Conservation (phyloP, 1,140 invertebrate genomes). For the Drosophila nasuta region DNA sequence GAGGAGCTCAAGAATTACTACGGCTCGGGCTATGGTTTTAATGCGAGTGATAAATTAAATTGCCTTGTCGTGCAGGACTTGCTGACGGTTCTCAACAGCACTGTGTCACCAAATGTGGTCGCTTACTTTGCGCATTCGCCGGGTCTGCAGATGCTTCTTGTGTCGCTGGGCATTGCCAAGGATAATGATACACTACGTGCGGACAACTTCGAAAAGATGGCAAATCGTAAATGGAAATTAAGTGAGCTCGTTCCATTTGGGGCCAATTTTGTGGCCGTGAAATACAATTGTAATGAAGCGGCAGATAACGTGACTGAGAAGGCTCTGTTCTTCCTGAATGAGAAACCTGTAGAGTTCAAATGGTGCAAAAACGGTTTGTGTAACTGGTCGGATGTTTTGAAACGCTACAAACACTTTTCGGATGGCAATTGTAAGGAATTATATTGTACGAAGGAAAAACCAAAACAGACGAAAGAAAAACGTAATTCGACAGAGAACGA, state of each 20-base stretch:
- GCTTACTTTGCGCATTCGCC: constrained; percentile 91
- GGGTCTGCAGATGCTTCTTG: constrained; percentile 87
- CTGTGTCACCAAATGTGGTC: constrained; percentile 86
- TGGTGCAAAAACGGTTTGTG: constrained; percentile 88
- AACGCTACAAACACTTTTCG: constrained; percentile 56
- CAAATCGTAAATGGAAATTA: constrained; percentile 89
- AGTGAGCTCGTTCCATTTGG: constrained; percentile 91
- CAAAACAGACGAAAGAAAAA: too few species aligned
- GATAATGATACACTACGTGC: constrained; percentile 88
- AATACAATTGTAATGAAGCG: constrained; percentile 86
- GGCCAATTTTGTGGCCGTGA: constrained; percentile 90
- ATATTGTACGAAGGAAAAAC: constrained; percentile 52
- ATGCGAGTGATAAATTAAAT: constrained; percentile 89
- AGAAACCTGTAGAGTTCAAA: constrained; percentile 86
- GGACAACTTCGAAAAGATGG: constrained; percentile 88
- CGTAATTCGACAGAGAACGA: too few species aligned
- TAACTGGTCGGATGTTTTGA: constrained; percentile 85
- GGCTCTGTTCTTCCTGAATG: constrained; percentile 88
- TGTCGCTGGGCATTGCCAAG: constrained; percentile 88
- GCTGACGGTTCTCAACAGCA: constrained; percentile 86
- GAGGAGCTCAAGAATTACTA: constrained; percentile 93
- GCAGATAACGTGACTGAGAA: constrained; percentile 77
- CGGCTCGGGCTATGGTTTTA: constrained; percentile 90
- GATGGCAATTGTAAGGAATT: constrained; percentile 72
- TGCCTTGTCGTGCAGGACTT: constrained; percentile 92